phyloP scores from a whole-genome alignment of 1,140 invertebrate species.

The Physella acuta region DNA sequence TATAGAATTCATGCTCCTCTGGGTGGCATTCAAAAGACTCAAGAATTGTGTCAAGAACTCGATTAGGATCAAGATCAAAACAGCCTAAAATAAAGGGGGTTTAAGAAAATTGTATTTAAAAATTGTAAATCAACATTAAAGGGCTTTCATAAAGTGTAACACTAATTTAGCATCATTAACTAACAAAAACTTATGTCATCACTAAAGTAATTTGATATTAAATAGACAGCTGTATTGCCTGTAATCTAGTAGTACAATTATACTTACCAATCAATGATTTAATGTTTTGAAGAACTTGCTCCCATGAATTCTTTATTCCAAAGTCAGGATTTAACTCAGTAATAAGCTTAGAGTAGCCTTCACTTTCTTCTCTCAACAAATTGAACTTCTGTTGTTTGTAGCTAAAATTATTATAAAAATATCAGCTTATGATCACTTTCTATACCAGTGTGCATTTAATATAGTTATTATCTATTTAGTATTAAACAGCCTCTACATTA shows the following conservation, averaged over 20 bases:
- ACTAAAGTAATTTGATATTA: no score
- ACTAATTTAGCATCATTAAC: no score
- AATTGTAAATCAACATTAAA: no score
- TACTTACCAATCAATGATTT: conserved; percentile 67
- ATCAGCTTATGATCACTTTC: no score
- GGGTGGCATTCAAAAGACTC: conserved; percentile 93
- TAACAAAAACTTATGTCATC: no score
- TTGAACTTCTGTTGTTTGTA: conserved; percentile 99
- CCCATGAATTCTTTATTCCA: conserved; percentile 42
- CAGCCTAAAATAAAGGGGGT: conserved; percentile 82
- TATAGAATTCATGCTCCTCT: conserved; percentile 56
- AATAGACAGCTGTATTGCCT: no score
- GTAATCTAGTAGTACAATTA: no score
- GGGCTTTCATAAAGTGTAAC: no score
- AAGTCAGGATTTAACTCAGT: conserved; percentile 85
- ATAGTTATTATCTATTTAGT: no score
- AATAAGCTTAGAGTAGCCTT: conserved; percentile 97
- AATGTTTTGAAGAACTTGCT: conserved; percentile 60
- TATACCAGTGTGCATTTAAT: no score
- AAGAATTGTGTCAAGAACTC: conserved; percentile 93
- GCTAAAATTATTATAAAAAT: conserved; percentile 65
- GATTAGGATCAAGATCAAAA: conserved; percentile 98
- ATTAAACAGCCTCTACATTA: no score
- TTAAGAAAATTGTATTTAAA: no score
- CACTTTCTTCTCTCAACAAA: conserved; percentile 95